These are phyloP conservation scores for Lytechinus pictus DNA, from an alignment of 35 echinoderm and acorn worm species.

Conservation along the genomic window DNA sequence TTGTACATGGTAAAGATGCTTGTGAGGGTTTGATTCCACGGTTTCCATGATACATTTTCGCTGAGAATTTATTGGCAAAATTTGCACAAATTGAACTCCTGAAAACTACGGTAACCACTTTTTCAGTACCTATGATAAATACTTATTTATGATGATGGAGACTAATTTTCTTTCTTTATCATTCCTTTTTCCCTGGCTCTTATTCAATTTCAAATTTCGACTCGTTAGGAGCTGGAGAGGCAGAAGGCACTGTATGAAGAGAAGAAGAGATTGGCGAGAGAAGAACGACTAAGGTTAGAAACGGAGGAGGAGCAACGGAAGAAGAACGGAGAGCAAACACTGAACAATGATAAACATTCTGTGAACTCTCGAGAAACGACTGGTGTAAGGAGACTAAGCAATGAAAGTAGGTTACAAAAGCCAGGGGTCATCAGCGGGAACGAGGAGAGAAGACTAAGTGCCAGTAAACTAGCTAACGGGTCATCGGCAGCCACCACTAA, in stretches of 20 bases:
- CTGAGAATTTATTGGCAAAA: no score
- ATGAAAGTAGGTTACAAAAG: slow-evolving; percentile 43
- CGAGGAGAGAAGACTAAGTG: slow-evolving; percentile 25
- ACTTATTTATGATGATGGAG: no score
- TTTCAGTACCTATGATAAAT: no score
- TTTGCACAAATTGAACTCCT: no score
- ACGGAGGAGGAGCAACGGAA: slow-evolving; percentile 60
- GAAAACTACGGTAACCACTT: no score
- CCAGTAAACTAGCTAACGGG: slow-evolving; percentile 7
- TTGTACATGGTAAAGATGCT: no score
- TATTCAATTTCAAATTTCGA: neutral
- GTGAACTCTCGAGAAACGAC: slow-evolving; percentile 3
- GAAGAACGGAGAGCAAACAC: slow-evolving; percentile 15
- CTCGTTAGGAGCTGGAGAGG: slow-evolving; percentile 62
- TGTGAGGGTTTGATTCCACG: no score
- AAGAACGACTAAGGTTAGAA: slow-evolving; percentile 69
- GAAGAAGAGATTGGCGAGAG: slow-evolving; percentile 78
- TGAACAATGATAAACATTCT: neutral
- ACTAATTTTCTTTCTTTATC: neutral
- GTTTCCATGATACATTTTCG: no score
- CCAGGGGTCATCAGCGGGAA: neutral
- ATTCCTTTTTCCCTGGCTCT: neutral
- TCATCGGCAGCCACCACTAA: slow-evolving; percentile 41
- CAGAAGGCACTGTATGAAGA: slow-evolving; percentile 85
- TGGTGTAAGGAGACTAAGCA: slow-evolving; percentile 1